Evolutionary conservation across 2,888 invertebrate species (phyloP).

Genomic region (Eupithecia pulchellata): DNA sequence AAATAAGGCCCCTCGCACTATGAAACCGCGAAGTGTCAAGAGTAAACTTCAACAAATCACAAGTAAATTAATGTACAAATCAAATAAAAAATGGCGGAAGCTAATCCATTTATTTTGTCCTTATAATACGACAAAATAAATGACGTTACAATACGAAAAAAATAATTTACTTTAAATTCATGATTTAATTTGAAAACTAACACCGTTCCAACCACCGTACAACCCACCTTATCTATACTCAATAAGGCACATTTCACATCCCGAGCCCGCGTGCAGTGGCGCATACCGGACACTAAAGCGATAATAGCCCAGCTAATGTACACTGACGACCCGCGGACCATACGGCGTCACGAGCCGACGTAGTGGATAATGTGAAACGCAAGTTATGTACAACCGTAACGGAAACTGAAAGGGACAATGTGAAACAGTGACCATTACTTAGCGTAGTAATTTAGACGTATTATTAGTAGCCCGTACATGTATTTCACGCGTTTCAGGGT

Average conservation of each 20-base stretch:
- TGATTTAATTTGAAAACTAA: neutral
- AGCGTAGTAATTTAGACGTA: neutral
- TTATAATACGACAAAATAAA: neutral
- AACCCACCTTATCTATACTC: neutral
- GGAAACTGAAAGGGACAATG: neutral
- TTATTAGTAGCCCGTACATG: neutral
- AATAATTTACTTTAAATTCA: neutral
- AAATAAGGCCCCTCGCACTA: no score
- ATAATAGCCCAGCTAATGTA: constrained; percentile 51
- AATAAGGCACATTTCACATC: neutral
- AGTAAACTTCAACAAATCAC: neutral
- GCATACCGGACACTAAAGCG: constrained; percentile 12
- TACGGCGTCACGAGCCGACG: constrained; percentile 12
- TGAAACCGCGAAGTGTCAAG: neutral
- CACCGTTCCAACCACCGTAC: neutral
- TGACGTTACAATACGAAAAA: neutral
- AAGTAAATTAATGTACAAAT: neutral
- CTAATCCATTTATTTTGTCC: neutral
- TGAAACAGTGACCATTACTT: neutral
- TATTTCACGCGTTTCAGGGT: neutral
- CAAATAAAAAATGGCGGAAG: neutral
- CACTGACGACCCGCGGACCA: constrained; percentile 45
- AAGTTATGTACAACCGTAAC: constrained; percentile 2
- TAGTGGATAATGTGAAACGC: constrained; percentile 15
- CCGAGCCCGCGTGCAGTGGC: neutral